These are phyloP conservation scores for Sebastes ruberrimus DNA, from an alignment of 2,797 vertebrate genomes.

Conservation along the genomic window DNA sequence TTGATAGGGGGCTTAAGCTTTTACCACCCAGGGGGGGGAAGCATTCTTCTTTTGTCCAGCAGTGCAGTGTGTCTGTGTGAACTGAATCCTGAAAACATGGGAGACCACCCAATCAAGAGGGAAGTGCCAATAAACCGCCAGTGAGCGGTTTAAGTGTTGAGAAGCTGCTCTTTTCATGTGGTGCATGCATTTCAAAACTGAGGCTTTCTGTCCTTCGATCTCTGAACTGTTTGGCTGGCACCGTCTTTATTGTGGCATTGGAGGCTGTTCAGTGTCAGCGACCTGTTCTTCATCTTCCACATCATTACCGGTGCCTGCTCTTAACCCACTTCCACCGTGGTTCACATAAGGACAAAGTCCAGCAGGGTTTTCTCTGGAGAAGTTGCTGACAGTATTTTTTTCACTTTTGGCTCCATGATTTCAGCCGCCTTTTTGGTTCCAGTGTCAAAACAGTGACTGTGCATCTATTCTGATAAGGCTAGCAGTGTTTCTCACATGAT, in stretches of 20 bases:
- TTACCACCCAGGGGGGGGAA: constrained; percentile 9
- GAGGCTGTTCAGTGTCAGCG: constrained; percentile 31
- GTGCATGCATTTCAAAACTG: constrained; percentile 39
- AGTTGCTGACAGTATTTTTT: not conserved
- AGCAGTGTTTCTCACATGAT: no score
- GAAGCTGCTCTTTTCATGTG: constrained; percentile 60
- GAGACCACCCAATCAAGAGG: constrained; percentile 65
- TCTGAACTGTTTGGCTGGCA: constrained; percentile 31
- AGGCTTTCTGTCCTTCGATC: constrained; percentile 52
- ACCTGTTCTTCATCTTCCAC: constrained; percentile 35
- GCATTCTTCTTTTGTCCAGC: constrained; percentile 15
- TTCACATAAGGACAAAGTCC: constrained; percentile 45
- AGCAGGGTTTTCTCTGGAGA: not conserved
- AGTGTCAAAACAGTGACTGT: not conserved
- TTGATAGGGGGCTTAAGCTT: constrained; percentile 7
- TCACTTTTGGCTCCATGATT: not conserved
- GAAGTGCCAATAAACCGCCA: constrained; percentile 59
- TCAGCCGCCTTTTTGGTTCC: not conserved
- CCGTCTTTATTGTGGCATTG: constrained; percentile 55
- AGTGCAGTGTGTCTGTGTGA: not conserved
- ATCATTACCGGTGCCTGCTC: constrained; percentile 15
- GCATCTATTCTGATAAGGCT: not conserved
- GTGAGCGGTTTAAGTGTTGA: constrained; percentile 33
- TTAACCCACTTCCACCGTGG: constrained; percentile 31
- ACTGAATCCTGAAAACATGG: constrained; percentile 32